Evolutionary conservation across 1,140 invertebrate species (phyloP), one percentile per base, ranked within the genome.

Genomic region (Archivesica marissinica): DNA sequence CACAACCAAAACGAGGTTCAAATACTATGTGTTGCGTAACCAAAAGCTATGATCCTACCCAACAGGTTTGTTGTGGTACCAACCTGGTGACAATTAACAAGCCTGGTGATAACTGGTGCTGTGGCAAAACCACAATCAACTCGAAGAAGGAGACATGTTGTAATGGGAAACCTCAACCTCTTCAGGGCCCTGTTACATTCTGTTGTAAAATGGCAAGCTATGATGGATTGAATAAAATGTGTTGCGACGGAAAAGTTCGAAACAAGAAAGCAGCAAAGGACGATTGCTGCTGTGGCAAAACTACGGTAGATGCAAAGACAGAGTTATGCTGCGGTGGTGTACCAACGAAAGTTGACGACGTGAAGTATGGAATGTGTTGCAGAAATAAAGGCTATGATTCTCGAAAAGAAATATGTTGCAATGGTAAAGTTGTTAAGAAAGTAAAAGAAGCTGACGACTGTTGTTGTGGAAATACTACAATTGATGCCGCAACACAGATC

Each of bases 391-490:
- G 41, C 15, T 82, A 39, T 25, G 79, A 82, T 59, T 33, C 28
- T n/a, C 44, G 79, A 7, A 39, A 30, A 23, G 39, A 54, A 20
- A 4, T 82, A 39, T 82, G 66, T 30, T 82, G 79, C 39, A 39
- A 59, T 39, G 50, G 44, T 17, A 30, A 82, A 28, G 50, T 82
- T 56, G 66, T 82, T 6, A 54, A 15, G 9, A 82, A 72, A 35
- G 52, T 13, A 1, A 74, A 39, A 39, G 4, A 20, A 0, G 28
- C 23, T 4, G 79, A 82, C 59, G 68, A 82, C 44, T 66, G 61
- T 28, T 82, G 79, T 38, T 82, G 79, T 30, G 79, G 79, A 41
- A 50, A 74, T 59, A 35, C 50, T 35, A 72, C 79, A 9, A 68
- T 82, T 30, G 52, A 70, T 54, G 52, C 66, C 3, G 38, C 20